Base-by-base conservation (phyloP, 2,113 vertebrate genomes). In the Quiscalus mexicanus region DNA sequence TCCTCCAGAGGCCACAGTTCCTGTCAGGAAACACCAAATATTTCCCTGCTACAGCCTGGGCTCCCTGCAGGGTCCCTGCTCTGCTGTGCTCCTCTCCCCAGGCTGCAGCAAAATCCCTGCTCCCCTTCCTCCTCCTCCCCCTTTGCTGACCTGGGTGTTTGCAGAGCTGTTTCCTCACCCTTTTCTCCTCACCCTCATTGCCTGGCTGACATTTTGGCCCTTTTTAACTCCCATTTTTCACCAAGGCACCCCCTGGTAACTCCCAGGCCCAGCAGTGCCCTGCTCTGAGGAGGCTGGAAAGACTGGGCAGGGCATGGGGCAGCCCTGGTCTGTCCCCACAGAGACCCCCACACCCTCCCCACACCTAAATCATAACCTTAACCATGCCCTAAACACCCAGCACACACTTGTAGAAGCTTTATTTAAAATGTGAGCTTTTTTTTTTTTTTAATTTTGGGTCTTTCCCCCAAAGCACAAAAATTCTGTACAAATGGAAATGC, bases 241-340 rank as follows among this genome's bases (percentile, higher is more conserved):
- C 12, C 2, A 1, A 75, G 35, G 12, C 21, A 23, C 4, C 15
- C 53, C 5, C 2, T 12, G 11, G 10, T 5, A 33, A 12, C 30
- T 20, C 15, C 11, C 19, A 56, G 71, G 15, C 17, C 7, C 17
- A 17, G 37, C 60, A 37, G 20, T 14, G 75, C 45, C 58, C 27
- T 12, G 33, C 55, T 22, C 22, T 6, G 35, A 21, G 45, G 56
- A 45, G 27, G n/a, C 17, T 47, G 44, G 16, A 5, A 13, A 3
- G 4, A 33, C 21, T 59, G 70, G 58, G 52, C 7, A 3, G 0
- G 0, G 30, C 7, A 2, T 5, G 0, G 55, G 23, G 9, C 31
- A 62, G 50, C 18, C 13, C 28, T 6, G 19, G 16, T 17, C 33
- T 20, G n/a, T 39, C 76, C 80, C 64, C 22, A 60, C 18, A 49